phyloP scores from a whole-genome alignment of 2,113 vertebrate species.

The Poicephalus meyeri region DNA sequence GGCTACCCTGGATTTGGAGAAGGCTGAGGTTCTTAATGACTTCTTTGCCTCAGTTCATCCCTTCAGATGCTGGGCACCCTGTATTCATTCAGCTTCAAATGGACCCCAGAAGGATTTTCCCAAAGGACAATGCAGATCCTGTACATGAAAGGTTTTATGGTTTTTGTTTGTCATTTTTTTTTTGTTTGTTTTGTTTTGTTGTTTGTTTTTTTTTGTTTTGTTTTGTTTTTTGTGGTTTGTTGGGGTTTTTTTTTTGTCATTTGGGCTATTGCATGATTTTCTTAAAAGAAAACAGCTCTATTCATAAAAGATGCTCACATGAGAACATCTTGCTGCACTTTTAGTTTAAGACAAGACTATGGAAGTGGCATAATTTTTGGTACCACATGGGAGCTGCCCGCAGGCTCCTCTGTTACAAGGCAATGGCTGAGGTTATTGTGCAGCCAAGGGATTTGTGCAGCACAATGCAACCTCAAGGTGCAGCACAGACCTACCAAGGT shows the following conservation, averaged over 20 bases:
- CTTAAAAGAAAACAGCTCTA: background rate
- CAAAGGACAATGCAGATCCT: background rate
- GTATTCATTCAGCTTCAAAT: background rate
- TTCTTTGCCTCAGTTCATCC: too few relatives aligned
- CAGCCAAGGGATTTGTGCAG: background rate
- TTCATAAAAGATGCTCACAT: background rate
- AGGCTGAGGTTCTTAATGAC: too few relatives aligned
- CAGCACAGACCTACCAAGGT: background rate
- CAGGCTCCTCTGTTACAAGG: background rate
- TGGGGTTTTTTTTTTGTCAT: background rate
- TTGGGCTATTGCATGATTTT: background rate
- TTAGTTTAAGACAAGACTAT: background rate
- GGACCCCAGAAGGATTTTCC: rapidly evolving
- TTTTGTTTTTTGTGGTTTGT: background rate
- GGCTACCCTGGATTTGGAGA: too few relatives aligned
- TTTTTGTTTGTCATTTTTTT: background rate
- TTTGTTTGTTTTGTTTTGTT: background rate
- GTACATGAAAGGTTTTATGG: too few relatives aligned
- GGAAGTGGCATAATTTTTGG: background rate
- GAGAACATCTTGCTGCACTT: background rate
- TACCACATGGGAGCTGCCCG: background rate
- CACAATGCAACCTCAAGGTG: background rate
- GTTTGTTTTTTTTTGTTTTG: background rate
- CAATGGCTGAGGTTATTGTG: background rate
- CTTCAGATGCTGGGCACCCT: background rate